Evolutionary conservation across 2,113 vertebrate genomes (phyloP).

Genomic region (Morphnarchus princeps): DNA sequence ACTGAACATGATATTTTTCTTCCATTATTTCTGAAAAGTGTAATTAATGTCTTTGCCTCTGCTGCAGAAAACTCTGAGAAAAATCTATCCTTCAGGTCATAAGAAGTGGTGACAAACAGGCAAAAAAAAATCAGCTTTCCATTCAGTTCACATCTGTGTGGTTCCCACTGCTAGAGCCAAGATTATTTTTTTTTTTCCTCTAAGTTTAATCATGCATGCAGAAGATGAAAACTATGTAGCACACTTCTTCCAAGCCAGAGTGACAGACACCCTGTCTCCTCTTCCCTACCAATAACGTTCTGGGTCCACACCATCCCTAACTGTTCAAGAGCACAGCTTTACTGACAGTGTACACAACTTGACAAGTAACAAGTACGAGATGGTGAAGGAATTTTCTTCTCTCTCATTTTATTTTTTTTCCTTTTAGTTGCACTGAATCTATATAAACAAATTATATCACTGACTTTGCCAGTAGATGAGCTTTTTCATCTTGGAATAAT

Average conservation of each 20-base stretch:
- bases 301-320: neutral
- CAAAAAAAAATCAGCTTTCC: neutral
- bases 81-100: neutral
- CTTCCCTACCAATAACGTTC: neutral
- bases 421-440: neutral
- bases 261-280: neutral
- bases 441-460: neutral
- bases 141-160: neutral
- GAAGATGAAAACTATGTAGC: slow-evolving; percentile 26
- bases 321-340: neutral
- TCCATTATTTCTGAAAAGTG: neutral
- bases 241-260: neutral
- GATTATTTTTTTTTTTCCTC: neutral
- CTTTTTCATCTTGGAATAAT: neutral
- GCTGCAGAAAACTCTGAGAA: neutral
- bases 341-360: neutral
- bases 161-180: slow-evolving; percentile 36
- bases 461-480: neutral
- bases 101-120: slow-evolving; percentile 12
- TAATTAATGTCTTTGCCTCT: neutral
- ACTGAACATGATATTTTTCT: neutral
- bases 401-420: neutral
- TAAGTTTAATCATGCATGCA: slow-evolving; percentile 4
- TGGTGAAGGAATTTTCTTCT: neutral
- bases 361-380: neutral